Evolutionary conservation across 2,113 vertebrate genomes (phyloP).

Genomic region (Pelvicachromis taeniatus): DNA sequence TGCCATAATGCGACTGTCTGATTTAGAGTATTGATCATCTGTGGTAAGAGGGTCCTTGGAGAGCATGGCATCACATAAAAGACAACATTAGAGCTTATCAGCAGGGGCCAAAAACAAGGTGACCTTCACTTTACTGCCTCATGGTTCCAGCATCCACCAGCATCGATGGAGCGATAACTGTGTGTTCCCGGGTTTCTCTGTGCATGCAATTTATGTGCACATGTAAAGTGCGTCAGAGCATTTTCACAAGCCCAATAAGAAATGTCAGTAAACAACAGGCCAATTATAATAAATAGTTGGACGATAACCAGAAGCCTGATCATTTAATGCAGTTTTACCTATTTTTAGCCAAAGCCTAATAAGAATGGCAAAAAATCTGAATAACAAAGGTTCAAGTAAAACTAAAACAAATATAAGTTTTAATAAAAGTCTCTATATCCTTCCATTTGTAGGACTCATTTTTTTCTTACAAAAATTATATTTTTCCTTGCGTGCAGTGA

Average conservation of each 20-base stretch:
- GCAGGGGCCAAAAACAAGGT: conserved; percentile 61
- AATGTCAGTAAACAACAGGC: neutral
- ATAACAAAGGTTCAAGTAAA: neutral
- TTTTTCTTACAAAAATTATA: neutral
- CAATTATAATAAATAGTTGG: neutral
- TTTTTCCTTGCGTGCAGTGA: neutral
- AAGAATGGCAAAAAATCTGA: neutral
- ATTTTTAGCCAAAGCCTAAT: neutral
- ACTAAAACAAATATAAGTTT: neutral
- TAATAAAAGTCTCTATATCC: neutral
- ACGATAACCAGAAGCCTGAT: neutral
- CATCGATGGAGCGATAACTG: conserved; percentile 37
- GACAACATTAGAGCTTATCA: conserved; percentile 66
- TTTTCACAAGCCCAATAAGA: neutral
- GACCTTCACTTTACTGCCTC: conserved; percentile 63
- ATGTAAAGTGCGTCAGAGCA: neutral
- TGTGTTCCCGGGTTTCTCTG: neutral
- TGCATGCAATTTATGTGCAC: neutral
- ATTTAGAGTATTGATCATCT: conserved; percentile 68
- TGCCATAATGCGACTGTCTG: conserved; percentile 46
- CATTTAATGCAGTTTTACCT: neutral
- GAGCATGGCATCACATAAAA: conserved; percentile 63
- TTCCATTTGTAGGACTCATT: neutral
- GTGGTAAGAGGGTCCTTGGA: conserved; percentile 45
- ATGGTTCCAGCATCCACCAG: conserved; percentile 33